These are phyloP conservation scores for Eupeodes corollae DNA, from an alignment of 1,140 invertebrate genomes.

Conservation along the genomic window DNA sequence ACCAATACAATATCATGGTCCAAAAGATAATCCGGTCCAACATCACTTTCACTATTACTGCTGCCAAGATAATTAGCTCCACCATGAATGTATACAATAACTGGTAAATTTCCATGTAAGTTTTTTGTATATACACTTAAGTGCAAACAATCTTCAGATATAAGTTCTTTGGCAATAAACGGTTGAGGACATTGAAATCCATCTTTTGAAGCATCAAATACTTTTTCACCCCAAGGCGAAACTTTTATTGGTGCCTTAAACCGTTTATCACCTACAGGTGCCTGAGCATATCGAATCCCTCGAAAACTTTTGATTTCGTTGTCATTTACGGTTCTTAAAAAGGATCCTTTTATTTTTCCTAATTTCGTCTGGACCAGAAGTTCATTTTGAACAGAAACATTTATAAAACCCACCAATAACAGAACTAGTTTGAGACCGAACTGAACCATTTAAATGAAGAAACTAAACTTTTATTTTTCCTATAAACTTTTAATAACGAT, in stretches of 20 bases:
- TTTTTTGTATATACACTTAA: constrained; percentile 45
- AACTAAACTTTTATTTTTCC: too few relatives aligned
- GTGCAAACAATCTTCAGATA: constrained; percentile 47
- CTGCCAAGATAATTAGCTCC: constrained; percentile 48
- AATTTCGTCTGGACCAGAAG: constrained; percentile 28
- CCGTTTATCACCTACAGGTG: constrained; percentile 48
- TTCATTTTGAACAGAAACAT: too few relatives aligned
- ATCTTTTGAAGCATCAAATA: not conserved
- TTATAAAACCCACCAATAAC: too few relatives aligned
- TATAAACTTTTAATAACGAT: too few relatives aligned
- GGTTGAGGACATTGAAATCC: not conserved
- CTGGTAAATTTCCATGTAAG: constrained; percentile 33
- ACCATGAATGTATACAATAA: constrained; percentile 56
- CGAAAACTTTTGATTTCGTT: constrained; percentile 46
- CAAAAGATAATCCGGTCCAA: constrained; percentile 49
- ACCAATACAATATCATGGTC: constrained; percentile 52
- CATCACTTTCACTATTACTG: constrained; percentile 23
- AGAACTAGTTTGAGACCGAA: too few relatives aligned
- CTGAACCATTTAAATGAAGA: too few relatives aligned
- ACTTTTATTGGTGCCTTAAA: constrained; percentile 44
- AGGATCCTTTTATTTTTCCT: constrained; percentile 36
- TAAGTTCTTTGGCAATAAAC: not conserved
- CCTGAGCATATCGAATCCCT: constrained; percentile 55
- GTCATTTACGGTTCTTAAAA: constrained; percentile 34
- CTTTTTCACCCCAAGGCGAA: constrained; percentile 33